These are phyloP conservation scores for Arenaria interpres DNA, from an alignment of 2,113 vertebrate species.

Conservation along the genomic window DNA sequence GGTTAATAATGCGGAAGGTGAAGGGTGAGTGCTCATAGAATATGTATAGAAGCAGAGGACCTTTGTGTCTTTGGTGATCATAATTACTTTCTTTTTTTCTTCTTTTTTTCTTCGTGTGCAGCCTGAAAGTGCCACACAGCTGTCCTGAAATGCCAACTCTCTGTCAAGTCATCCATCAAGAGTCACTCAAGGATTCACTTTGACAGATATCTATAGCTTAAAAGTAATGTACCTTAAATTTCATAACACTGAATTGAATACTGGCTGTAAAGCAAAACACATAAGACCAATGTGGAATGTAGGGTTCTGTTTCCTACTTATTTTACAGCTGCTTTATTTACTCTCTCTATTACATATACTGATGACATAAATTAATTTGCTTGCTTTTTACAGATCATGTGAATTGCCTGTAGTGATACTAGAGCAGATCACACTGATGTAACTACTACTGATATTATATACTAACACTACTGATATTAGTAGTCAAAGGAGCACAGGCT, in stretches of 20 bases:
- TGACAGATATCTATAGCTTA: background rate
- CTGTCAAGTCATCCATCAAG: background rate
- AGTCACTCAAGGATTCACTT: background rate
- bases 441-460: background rate
- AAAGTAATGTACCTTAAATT: background rate
- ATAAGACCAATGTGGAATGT: background rate
- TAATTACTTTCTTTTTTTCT: background rate
- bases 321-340: background rate
- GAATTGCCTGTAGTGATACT: background rate
- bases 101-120: background rate
- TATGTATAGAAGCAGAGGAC: background rate
- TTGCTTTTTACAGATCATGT: background rate
- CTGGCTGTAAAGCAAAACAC: background rate
- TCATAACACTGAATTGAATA: background rate
- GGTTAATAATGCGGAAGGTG: conserved; percentile 7
- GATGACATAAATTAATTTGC: background rate
- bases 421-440: background rate
- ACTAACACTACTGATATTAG: background rate
- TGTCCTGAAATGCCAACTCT: conserved; percentile 16
- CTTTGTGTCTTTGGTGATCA: background rate
- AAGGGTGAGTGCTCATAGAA: background rate
- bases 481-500: background rate
- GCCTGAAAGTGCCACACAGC: background rate
- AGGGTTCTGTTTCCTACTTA: background rate
- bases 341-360: background rate